phyloP scores from a whole-genome alignment of 53 echinoderm and acorn worm species.

The Paracentrotus lividus region DNA sequence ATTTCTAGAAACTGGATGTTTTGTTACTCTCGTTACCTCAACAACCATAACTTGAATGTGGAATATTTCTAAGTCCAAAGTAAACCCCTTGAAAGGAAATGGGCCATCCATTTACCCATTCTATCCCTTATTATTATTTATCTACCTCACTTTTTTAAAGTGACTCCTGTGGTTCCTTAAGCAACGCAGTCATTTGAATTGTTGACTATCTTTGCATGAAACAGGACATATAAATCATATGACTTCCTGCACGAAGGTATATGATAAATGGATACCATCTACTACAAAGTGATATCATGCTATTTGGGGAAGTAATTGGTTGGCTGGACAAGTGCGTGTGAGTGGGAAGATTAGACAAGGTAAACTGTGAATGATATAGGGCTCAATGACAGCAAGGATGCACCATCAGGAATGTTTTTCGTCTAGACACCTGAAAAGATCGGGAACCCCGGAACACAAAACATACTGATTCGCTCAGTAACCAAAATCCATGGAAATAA shows the following conservation, averaged over 20 bases:
- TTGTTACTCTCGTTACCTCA: not conserved
- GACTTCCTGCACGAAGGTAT: not conserved
- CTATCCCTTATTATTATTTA: too few relatives aligned
- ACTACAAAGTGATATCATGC: not conserved
- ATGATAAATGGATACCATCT: not conserved
- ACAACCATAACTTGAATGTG: too few relatives aligned
- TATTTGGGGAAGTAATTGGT: not conserved
- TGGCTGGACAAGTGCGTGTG: not conserved
- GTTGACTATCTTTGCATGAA: too few relatives aligned
- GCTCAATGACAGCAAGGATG: constrained; percentile 35
- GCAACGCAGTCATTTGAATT: too few relatives aligned
- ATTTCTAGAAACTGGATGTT: not conserved
- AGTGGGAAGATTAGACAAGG: not conserved
- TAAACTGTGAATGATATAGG: not conserved
- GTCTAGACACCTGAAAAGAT: constrained; percentile 32
- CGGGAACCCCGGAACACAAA: constrained; percentile 28
- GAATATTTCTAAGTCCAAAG: too few relatives aligned
- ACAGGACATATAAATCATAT: not conserved
- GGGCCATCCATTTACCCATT: too few relatives aligned
- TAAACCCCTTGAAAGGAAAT: too few relatives aligned
- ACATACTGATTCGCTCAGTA: constrained; percentile 49
- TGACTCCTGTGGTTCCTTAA: too few relatives aligned
- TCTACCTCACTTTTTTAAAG: too few relatives aligned
- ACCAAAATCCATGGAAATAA: constrained; percentile 29
- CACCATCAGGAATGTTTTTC: constrained; percentile 30